Evolutionary conservation across 2,888 invertebrate species (phyloP), one percentile per base, ranked within the genome.

Genomic region (Plagodis dolabraria): DNA sequence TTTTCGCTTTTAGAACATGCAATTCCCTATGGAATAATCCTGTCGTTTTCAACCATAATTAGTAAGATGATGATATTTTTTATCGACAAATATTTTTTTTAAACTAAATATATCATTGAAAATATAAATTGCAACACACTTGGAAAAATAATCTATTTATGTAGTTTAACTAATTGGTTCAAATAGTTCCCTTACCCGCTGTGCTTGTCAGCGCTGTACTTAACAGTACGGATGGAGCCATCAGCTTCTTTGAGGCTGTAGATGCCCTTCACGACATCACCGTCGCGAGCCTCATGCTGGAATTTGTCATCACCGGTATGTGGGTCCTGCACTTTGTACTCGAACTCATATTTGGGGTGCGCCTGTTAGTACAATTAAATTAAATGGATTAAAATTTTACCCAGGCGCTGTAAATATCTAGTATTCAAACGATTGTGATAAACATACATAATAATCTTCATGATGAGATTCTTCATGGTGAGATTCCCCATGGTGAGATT

Each of bases 281-380:
- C 95, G 71, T 93, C 93, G 42, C 91, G 87, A 45, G 86, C 79
- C 72, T 94, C 94, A 44, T 89, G 84, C 68, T 94, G 94, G 71
- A 82, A 91, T 76, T 94, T 94, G 68, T 87, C 87, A 76, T 94
- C 94, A 6, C 93, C 94, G 22, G 94, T 94, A 64, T 94, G 93
- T 2, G 87, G 89, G 67, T 94, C 94, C 61, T 90, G 83, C 7
- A 93, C 92, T 66, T 91, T 91, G 77, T 94, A 93, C 69, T 91
- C 87, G 74, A 87, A 93, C 69, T 89, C 86, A 77, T 94, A 93
- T 79, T 92, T 93, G 42, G 94, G 93, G 66, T 93, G 86, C 4
- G 93, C 77, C 87, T 87, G 64, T 6, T 49, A 60, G 12, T 9
- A 56, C n/a, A 45, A 48, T 22, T n/a, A 2, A n/a, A n/a, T n/a